Base-by-base conservation (phyloP, 2,113 vertebrate species). In the Eudyptes chrysolophus region DNA sequence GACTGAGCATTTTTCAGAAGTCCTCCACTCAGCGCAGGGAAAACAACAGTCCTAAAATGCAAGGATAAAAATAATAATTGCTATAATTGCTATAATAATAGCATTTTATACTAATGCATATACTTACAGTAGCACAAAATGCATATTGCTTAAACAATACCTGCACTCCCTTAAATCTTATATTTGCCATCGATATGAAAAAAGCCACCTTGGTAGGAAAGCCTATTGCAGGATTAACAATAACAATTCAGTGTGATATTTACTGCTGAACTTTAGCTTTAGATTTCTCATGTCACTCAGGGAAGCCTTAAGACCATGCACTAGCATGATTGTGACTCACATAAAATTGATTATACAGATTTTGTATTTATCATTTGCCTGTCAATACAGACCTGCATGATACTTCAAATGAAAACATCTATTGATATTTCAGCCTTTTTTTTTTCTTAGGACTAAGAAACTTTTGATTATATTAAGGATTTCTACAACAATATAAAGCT, bases 351-450 rank as follows among this genome's bases (percentile, higher is more conserved):
- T 92, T 69, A 81, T 51, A 79, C 55, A 93, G 58, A 90, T 87
- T 87, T 90, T 92, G 22, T 87, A 80, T 92, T 77, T 75, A 85
- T 87, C 13, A 90, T 96, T 96, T 94, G 16, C 58, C 60, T 83
- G 27, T 90, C 83, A 93, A 38, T 77, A 51, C 30, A 87, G 44
- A 75, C 7, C 17, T 89, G 60, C 54, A 40, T 46, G 68, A 55
- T 72, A n/a, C 74, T 95, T 83, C 36, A 81, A 60, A 85, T 68
- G 40, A 89, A 85, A 95, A 62, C 13, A 79, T 48, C 71, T 82
- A 29, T 70, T 96, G 84, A 79, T 80, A 81, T 57, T 78, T 88
- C 55, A 87, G 20, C 22, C 16, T 57, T 38, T 90, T 61, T 66
- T 74, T 65, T 69, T 46, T 9, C n/a, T 52, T 57, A 49, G 32